A percentile compares a stretch with the other conserved stretches of the same genome.
Conservation (phyloP, 2,888 invertebrate genomes). For the Pyrrhia umbra region DNA sequence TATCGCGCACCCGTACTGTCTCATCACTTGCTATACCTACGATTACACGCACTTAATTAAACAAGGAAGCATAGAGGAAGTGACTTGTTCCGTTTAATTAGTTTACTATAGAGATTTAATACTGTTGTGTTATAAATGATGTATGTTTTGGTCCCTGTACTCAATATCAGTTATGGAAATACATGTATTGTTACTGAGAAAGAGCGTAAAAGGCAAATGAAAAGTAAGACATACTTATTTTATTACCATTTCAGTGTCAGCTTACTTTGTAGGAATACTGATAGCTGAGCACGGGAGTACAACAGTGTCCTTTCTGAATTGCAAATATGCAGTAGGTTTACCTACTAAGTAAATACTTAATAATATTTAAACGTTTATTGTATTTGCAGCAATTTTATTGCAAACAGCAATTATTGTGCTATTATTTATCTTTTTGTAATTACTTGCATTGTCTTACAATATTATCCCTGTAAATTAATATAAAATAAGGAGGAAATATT, state of each 20-base stretch:
- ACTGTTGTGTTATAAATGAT: conserved; percentile 4
- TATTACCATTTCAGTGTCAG: not conserved
- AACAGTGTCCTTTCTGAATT: conserved; percentile 8
- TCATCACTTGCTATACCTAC: conserved; percentile 33
- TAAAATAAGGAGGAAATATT: not conserved
- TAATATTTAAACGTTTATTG: conserved; percentile 10
- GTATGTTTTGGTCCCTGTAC: not conserved
- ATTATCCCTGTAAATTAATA: not conserved
- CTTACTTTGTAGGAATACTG: not conserved
- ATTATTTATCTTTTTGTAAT: conserved; percentile 11
- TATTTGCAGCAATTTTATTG: conserved; percentile 6
- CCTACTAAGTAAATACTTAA: not conserved
- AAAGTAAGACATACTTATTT: not conserved
- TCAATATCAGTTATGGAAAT: conserved; percentile 1
- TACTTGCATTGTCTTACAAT: conserved; percentile 11
- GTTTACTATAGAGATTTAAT: conserved; percentile 8
- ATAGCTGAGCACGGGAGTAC: not conserved
- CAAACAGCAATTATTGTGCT: not conserved
- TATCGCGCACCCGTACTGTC: not conserved
- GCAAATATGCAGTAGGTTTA: not conserved
- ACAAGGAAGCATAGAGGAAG: conserved; percentile 41
- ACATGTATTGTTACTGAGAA: not conserved
- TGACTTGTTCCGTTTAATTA: conserved; percentile 21
- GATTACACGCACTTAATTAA: conserved; percentile 22
- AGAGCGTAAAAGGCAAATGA: not conserved